These are phyloP conservation scores for Triops longicaudatus DNA, from an alignment of 1,140 invertebrate genomes.

Conservation along the genomic window DNA sequence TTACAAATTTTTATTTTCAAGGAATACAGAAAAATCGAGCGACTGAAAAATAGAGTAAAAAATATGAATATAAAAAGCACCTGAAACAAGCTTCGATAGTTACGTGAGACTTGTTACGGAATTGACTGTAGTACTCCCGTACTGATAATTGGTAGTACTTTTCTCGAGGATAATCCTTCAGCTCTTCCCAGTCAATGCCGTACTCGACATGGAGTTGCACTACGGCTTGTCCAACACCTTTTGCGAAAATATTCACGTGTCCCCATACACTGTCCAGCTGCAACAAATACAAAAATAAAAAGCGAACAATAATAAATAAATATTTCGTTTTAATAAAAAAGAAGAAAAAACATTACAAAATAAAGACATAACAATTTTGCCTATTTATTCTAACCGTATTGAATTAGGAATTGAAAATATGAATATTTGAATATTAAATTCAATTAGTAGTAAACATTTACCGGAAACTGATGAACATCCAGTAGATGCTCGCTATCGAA, in stretches of 20 bases:
- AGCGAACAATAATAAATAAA: background rate
- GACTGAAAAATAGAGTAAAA: no score
- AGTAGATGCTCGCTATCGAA: slow-evolving; percentile 36
- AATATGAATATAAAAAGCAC: no score
- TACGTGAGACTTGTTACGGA: slow-evolving; percentile 51
- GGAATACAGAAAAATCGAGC: no score
- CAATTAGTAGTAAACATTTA: slow-evolving; percentile 20
- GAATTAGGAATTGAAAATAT: no score
- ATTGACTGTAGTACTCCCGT: slow-evolving; percentile 41
- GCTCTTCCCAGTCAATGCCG: slow-evolving; percentile 47
- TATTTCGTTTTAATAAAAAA: no score
- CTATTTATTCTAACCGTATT: no score
- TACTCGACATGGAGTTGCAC: slow-evolving; percentile 42
- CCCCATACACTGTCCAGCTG: slow-evolving; percentile 45
- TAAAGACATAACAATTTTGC: no score
- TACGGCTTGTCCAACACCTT: slow-evolving; percentile 45
- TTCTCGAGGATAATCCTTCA: slow-evolving; percentile 43
- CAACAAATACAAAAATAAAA: background rate
- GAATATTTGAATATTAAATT: no score
- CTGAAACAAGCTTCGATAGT: slow-evolving; percentile 43
- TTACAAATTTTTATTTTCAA: slow-evolving; percentile 14
- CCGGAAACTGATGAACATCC: slow-evolving; percentile 32
- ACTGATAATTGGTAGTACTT: slow-evolving; percentile 43
- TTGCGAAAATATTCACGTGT: slow-evolving; percentile 44
- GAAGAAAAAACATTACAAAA: no score